Base-by-base conservation (phyloP, 2,797 vertebrate genomes). In the Phoxinus dragarum region DNA sequence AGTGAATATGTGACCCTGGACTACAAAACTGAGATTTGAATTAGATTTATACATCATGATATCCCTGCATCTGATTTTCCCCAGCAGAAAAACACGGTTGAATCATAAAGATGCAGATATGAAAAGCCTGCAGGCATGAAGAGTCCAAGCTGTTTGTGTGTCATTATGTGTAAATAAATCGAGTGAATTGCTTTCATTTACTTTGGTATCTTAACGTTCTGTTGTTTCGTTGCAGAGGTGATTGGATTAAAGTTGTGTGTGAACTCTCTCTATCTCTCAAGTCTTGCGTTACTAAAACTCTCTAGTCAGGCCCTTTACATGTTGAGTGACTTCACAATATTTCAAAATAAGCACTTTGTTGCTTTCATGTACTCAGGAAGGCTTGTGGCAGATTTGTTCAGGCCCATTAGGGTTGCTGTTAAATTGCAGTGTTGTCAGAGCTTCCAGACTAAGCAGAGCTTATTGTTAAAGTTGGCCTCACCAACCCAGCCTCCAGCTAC, bases 331-430 rank as follows among this genome's bases (percentile, higher is more conserved):
- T 83, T 83, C 14, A 21, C 21, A 66, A 66, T 76, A 40, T 76
- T 76, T 67, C n/a, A 75, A 75, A 74, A 74, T 38, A 75, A 83
- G 59, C 59, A 66, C 76, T 78, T 78, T 78, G 75, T 78, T 61
- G 76, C 81, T 67, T 76, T 84, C 31, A 54, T 75, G 82, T 76
- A 67, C 44, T 84, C 42, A 40, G 59, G 81, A 52, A 75, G 12
- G 61, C 72, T 74, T 75, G 44, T 67, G 34, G 82, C 44, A 84
- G 44, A 31, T 84, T 67, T 67, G 59, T 76, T 84, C 61, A 27
- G 61, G 44, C 61, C 44, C 72, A 83, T 83, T 83, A 66, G 34
- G 47, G 44, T 64, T 75, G 44, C 42, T 67, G 72, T 54, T 76
- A 67, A 66, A 67, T 83, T 83, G 56, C 56, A 17, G 31, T 83